Evolutionary conservation across 2,888 invertebrate genomes (phyloP).

Genomic region (Apodemia zela): DNA sequence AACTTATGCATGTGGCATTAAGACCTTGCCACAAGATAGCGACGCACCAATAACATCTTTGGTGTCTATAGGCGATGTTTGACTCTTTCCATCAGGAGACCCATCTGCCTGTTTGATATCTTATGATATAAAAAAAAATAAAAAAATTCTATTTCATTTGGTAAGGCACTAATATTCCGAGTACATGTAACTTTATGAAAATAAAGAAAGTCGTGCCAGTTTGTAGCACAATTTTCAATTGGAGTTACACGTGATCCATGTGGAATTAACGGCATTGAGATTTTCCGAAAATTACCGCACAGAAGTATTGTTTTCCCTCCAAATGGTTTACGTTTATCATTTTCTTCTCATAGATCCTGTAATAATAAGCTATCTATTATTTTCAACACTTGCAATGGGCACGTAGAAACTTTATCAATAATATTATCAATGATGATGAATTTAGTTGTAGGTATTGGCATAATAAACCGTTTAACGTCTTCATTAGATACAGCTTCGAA

Average conservation of each 20-base stretch:
- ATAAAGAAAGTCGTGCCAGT: background rate
- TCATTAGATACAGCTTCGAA: no score
- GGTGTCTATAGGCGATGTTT: no score
- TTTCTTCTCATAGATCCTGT: background rate
- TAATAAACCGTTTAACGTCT: no score
- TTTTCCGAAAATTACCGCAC: background rate
- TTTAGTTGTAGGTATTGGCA: no score
- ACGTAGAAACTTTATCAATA: background rate
- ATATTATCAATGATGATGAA: background rate
- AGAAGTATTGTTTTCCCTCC: background rate
- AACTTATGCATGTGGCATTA: no score
- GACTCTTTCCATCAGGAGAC: no score
- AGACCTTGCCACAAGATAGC: no score
- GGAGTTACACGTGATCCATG: background rate
- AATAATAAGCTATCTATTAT: slow-evolving; percentile 1
- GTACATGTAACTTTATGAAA: background rate
- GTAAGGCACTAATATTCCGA: background rate
- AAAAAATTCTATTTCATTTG: slow-evolving; percentile 3
- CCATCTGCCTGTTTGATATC: no score
- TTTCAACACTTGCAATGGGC: background rate
- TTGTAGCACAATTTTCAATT: slow-evolving; percentile 7
- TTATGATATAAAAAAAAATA: no score
- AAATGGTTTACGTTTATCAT: background rate
- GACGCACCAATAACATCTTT: no score
- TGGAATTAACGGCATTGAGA: background rate